A percentile compares a stretch with the other conserved stretches of the same genome.
Conservation (phyloP, 2,888 invertebrate species). For the Lasius fuliginosus region DNA sequence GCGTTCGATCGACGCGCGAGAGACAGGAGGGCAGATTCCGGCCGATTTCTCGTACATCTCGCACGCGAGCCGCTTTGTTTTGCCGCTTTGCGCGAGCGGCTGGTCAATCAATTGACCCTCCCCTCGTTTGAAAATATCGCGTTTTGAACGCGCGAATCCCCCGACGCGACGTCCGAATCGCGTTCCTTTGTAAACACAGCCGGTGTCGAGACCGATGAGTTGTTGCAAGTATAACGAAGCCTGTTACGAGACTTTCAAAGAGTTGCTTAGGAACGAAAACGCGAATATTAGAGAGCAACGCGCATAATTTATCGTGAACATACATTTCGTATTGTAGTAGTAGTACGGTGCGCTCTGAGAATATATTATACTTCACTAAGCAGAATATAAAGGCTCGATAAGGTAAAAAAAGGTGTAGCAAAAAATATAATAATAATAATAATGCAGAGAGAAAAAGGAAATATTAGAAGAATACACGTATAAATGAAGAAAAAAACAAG, state of each 20-base stretch:
- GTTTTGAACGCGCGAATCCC: constrained; percentile 19
- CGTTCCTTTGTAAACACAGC: not conserved
- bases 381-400: not conserved
- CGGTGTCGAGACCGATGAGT: constrained; percentile 2
- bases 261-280: not conserved
- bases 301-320: not conserved
- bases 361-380: not conserved
- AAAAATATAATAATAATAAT: not conserved
- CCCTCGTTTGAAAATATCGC: constrained; percentile 32
- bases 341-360: not conserved
- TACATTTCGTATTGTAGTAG: not conserved
- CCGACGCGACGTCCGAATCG: not conserved
- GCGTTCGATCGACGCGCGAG: constrained; percentile 23
- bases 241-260: not conserved
- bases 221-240: constrained; percentile 8
- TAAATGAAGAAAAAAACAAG: not conserved
- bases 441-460: not conserved
- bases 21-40: constrained; percentile 43
- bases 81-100: not conserved
- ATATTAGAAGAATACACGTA: not conserved
- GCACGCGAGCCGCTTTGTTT: constrained; percentile 26
- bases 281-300: not conserved
- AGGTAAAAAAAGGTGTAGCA: not conserved
- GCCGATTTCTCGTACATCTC: constrained; percentile 64
- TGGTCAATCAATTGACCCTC: constrained; percentile 47